Base-by-base conservation (phyloP, 2,888 invertebrate genomes). In the Dastarcus helophoroides region DNA sequence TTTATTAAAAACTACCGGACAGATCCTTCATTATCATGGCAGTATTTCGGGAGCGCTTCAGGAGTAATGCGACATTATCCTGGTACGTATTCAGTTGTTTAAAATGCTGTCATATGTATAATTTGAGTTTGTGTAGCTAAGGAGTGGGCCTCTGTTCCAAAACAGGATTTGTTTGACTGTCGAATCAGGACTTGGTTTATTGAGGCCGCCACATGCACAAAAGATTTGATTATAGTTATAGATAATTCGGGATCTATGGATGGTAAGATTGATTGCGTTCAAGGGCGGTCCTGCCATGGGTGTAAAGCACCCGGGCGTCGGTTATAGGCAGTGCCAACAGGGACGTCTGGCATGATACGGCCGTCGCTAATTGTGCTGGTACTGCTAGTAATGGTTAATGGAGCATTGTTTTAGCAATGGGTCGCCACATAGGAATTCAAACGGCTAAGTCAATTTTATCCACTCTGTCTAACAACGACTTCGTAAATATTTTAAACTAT, bases 161-260 rank as follows among this genome's bases (percentile, higher is more conserved):
- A 43, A 4, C 29, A 24, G 27, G 64, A 68, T 39, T 52, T 82
- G 2, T 97, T 89, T 60, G 97, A 98, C 59, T 94, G 91, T 50
- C 73, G 95, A 31, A 80, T 85, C 24, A 71, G 84, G 34, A 85
- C 88, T 22, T 95, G 94, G 94, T 98, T 91, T 58, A 91, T 97
- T 41, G 89, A 94, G 64, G 95, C 95, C 0, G 91, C 97, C 1
- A 93, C 95, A 0, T 93, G 93, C 50, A 91, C 95, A 5, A 98
- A 98, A 64, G 95, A 97, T 53, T 81, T 98, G 46, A 76, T 98
- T 14, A 91, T 99, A 35, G 67, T 99, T 31, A 69, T 98, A 38
- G 98, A 99, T 56, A 78, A 80, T 33, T 93, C 94, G 27, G 98
- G 98, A 10, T 95, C 94, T 11, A 98, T 98, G 97, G 80, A 79